phyloP scores from a whole-genome alignment of 1,140 invertebrate species.

The Panagrolaimus sp. region DNA sequence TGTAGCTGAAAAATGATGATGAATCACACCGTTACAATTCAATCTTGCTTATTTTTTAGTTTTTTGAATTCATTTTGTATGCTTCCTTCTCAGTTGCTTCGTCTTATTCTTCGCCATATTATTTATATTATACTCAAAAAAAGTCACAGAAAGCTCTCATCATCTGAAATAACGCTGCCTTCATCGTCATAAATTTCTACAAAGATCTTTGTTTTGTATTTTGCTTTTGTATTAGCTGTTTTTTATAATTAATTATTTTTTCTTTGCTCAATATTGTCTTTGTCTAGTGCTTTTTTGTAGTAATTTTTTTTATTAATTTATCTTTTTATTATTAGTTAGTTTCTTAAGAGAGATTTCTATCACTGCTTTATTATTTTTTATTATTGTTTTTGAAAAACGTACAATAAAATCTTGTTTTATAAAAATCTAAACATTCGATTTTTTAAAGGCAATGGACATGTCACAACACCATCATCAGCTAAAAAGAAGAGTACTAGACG shows the following conservation, averaged over 20 bases:
- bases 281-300: slow-evolving; percentile 8
- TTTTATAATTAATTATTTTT: not conserved
- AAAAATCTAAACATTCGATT: slow-evolving; percentile 11
- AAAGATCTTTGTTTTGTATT: too few species aligned
- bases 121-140: too few species aligned
- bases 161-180: too few species aligned
- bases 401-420: not conserved
- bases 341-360: not conserved
- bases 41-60: slow-evolving; percentile 5
- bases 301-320: not conserved
- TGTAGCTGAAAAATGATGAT: too few species aligned
- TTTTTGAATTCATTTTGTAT: not conserved
- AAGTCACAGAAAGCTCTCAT: too few species aligned
- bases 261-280: not conserved
- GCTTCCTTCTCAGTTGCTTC: slow-evolving; percentile 10
- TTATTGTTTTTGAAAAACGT: not conserved
- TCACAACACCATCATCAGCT: slow-evolving; percentile 20
- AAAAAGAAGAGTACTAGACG: slow-evolving; percentile 27
- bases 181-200: too few species aligned
- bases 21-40: too few species aligned
- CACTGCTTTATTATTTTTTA: not conserved
- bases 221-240: not conserved
- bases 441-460: slow-evolving; percentile 20
- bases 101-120: not conserved
- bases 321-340: not conserved